Evolutionary conservation across 2,113 vertebrate genomes (phyloP).

Genomic region (Cyphomyrus plagiostoma): DNA sequence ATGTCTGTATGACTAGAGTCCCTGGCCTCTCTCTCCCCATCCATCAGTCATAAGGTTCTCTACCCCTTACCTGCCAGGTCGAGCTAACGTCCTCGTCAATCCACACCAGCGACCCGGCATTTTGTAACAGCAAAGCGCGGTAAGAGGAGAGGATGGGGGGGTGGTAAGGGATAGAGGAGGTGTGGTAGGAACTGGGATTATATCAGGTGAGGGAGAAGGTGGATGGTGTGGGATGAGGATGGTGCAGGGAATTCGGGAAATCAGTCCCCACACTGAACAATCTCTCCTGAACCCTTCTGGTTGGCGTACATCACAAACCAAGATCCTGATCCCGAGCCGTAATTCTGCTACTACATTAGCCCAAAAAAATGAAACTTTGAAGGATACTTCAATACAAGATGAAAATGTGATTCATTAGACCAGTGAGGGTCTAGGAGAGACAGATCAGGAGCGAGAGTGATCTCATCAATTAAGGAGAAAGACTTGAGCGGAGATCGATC

Average conservation of each 20-base stretch:
- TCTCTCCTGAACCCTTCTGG: neutral
- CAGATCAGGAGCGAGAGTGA: neutral
- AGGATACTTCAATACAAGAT: neutral
- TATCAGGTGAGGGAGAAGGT: neutral
- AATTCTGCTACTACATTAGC: neutral
- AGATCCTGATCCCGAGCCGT: neutral
- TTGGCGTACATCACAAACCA: neutral
- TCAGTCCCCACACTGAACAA: neutral
- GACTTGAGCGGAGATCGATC: neutral
- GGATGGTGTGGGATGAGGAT: neutral
- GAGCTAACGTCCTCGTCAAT: conserved; percentile 71
- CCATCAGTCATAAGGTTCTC: neutral
- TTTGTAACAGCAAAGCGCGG: conserved; percentile 76
- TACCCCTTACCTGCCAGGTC: conserved; percentile 77
- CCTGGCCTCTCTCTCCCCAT: neutral
- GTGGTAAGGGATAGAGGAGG: neutral
- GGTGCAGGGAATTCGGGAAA: neutral
- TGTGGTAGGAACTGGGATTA: neutral
- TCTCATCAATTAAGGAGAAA: neutral
- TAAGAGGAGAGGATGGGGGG: conserved; percentile 26
- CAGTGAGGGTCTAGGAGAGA: neutral
- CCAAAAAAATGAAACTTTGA: neutral
- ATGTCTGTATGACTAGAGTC: neutral
- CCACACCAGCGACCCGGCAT: conserved; percentile 72
- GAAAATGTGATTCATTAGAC: neutral